Base-by-base conservation (phyloP, 2,797 vertebrate species). In the Falco rusticolus region DNA sequence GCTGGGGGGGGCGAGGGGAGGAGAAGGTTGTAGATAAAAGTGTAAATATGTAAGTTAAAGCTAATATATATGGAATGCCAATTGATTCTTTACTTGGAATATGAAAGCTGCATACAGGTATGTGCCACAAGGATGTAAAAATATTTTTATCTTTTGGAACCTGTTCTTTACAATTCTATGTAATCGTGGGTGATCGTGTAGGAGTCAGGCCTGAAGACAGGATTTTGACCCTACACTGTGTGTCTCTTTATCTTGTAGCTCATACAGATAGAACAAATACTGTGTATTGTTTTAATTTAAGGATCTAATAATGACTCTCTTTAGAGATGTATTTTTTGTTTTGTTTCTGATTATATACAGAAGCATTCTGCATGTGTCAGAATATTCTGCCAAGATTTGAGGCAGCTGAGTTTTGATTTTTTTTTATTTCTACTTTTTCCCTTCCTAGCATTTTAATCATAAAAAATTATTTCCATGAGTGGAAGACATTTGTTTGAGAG, bases 271-370 rank as follows among this genome's bases (percentile, higher is more conserved):
- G 80, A 96, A 96, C 97, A 64, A 98, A 98, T 98, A 98, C 97
- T 97, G 69, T 98, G 98, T 98, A 97, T 98, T 98, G 97, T 80
- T 96, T 95, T 93, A 88, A 81, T 87, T 75, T 63, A 79, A 91
- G 47, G 22, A 53, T 84, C 39, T 77, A 47, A 47, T 91, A 70
- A 29, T 81, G 53, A 86, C 89, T 96, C 89, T 95, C 28, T 93
- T 84, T 41, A 91, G 93, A 96, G 86, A 84, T 92, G 17, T 87
- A 24, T 76, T 66, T 78, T 92, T 95, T 69, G n/a, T 29, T 88
- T 84, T 84, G n/a, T 89, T 91, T 96, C 89, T 93, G 56, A 63
- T 89, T 83, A 43, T 70, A 37, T 80, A 65, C 84, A 69, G 79
- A 84, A 83, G 16, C 79, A 85, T 59, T 82, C 77, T 87, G 59